phyloP scores from a whole-genome alignment of 1,140 invertebrate species.

The Drosophila nebulosa region DNA sequence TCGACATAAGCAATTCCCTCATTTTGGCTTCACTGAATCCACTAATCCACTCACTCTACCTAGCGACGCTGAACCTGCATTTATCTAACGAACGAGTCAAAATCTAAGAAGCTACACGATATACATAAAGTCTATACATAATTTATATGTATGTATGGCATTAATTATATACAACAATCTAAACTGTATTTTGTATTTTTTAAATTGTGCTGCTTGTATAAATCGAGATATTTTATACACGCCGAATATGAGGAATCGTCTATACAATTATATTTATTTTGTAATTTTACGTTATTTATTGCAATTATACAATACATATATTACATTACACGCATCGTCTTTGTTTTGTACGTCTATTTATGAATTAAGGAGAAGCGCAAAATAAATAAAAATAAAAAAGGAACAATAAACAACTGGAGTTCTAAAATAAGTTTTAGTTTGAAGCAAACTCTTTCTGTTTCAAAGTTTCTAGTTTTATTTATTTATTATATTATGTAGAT shows the following conservation, averaged over 20 bases:
- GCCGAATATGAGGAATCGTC: conserved; percentile 53
- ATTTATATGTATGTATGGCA: conserved; percentile 43
- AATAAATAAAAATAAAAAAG: conserved; percentile 26
- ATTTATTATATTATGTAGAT: neutral
- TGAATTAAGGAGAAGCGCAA: conserved; percentile 57
- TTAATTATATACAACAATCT: conserved; percentile 51
- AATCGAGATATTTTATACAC: conserved; percentile 69
- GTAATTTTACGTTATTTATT: conserved; percentile 79
- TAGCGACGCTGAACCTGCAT: conserved; percentile 48
- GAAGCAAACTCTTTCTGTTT: neutral
- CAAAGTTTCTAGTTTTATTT: neutral
- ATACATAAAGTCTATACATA: conserved; percentile 53
- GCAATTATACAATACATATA: conserved; percentile 57
- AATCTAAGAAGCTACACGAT: conserved; percentile 55
- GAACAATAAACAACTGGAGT: neutral
- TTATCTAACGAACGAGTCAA: conserved; percentile 55
- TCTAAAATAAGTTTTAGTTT: neutral
- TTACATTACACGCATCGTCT: conserved; percentile 62
- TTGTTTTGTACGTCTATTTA: conserved; percentile 54
- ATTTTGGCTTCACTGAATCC: conserved; percentile 31
- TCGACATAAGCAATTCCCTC: conserved; percentile 51
- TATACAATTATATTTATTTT: conserved; percentile 49
- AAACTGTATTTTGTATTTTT: conserved; percentile 65
- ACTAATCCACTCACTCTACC: conserved; percentile 4
- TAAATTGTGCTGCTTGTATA: conserved; percentile 74